Evolutionary conservation across 37 sponge, comb jelly and placozoan species (phyloP).

Genomic region (Bolinopsis microptera): DNA sequence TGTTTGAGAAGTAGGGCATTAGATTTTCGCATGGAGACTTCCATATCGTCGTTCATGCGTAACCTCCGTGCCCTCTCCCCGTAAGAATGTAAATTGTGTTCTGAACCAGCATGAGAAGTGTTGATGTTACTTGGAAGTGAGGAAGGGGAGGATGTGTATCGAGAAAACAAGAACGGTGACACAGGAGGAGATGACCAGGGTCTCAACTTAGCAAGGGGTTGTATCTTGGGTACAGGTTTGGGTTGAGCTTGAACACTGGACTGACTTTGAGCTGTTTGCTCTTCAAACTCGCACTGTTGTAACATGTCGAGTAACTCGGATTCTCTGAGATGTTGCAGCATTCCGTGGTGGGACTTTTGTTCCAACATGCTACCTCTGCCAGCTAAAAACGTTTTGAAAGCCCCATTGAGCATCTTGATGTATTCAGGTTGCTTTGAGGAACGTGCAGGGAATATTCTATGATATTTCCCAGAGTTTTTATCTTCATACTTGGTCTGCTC

Average conservation of each 20-base stretch:
- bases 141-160: constrained; percentile 2
- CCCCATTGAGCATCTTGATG: constrained; percentile 29
- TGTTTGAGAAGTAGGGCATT: constrained; percentile 54
- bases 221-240: constrained; percentile 13
- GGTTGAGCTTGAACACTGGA: neutral
- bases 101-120: neutral
- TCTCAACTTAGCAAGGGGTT: constrained; percentile 13
- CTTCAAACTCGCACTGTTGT: constrained; percentile 78
- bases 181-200: constrained; percentile 58
- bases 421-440: constrained; percentile 22
- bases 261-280: neutral
- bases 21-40: neutral
- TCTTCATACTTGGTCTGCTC: constrained; percentile 44
- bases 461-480: constrained; percentile 30
- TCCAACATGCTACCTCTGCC: constrained; percentile 51
- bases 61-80: neutral
- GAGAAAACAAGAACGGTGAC: constrained; percentile 28
- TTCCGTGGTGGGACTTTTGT: constrained; percentile 24
- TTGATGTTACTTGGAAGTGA: neutral
- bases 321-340: constrained; percentile 70
- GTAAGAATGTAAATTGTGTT: neutral
- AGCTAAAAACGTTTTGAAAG: constrained; percentile 38
- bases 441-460: constrained; percentile 36
- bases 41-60: neutral
- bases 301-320: constrained; percentile 77